Evolutionary conservation across 2,888 invertebrate genomes (phyloP).

Genomic region (Platerodrilus igneus): DNA sequence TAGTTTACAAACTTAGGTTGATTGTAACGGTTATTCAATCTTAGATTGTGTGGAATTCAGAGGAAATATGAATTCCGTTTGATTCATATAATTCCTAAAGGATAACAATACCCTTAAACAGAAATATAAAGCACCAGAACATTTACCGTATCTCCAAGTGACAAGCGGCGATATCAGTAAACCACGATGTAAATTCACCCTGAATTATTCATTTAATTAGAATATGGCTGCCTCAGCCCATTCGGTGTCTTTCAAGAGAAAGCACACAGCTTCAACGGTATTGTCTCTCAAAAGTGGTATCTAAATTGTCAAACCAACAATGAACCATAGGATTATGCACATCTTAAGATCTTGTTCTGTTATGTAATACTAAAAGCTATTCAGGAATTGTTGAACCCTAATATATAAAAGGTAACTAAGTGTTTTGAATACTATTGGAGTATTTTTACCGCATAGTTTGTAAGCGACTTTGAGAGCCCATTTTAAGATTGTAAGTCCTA

Average conservation of each 20-base stretch:
- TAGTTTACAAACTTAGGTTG: no score
- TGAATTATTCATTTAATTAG: constrained; percentile 35
- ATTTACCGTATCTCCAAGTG: constrained; percentile 27
- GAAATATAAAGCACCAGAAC: constrained; percentile 24
- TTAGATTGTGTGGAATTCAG: no score
- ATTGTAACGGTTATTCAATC: no score
- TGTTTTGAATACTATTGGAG: no score
- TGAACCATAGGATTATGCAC: constrained; percentile 16
- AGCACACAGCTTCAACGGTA: constrained; percentile 14
- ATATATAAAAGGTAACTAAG: no score
- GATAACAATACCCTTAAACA: constrained; percentile 11
- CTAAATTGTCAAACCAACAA: constrained; percentile 16
- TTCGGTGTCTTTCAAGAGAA: constrained; percentile 24
- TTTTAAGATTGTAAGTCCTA: no score
- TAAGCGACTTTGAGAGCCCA: no score
- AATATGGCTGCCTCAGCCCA: constrained; percentile 29
- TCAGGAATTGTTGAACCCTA: no score
- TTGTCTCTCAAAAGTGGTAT: constrained; percentile 18
- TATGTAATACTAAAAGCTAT: constrained; percentile 9
- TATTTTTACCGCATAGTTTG: no score
- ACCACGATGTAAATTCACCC: constrained; percentile 30
- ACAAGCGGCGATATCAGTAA: constrained; percentile 28
- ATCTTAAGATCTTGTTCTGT: constrained; percentile 12
- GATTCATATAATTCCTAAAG: no score
- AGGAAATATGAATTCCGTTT: no score